Evolutionary conservation across 2,888 invertebrate species (phyloP).

Genomic region (Parelbella ahira): DNA sequence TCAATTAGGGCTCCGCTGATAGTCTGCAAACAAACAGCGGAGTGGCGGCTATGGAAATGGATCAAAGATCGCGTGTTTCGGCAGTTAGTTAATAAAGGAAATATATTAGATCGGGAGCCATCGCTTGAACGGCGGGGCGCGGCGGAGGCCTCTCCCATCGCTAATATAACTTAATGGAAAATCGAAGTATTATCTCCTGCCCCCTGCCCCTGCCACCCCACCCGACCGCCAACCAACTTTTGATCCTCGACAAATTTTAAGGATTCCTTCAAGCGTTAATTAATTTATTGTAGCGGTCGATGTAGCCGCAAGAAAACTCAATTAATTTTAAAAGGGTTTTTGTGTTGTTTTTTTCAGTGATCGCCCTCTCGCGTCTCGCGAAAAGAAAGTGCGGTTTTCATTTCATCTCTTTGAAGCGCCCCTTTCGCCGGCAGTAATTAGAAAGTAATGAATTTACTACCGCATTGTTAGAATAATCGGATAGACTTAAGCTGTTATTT

Average conservation of each 20-base stretch:
- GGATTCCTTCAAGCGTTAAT: slow-evolving; percentile 78
- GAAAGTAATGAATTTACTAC: slow-evolving; percentile 66
- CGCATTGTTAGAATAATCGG: too few relatives aligned
- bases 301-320: slow-evolving; percentile 80
- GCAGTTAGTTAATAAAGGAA: slow-evolving; percentile 69
- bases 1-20: slow-evolving; percentile 66
- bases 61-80: slow-evolving; percentile 77
- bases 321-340: slow-evolving; percentile 81
- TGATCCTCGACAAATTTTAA: slow-evolving; percentile 78
- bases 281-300: slow-evolving; percentile 77
- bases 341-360: slow-evolving; percentile 71
- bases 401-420: slow-evolving; percentile 56
- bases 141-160: slow-evolving; percentile 62
- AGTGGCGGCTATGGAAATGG: slow-evolving; percentile 66
- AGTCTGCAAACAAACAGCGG: slow-evolving; percentile 67
- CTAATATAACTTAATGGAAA: slow-evolving; percentile 78
- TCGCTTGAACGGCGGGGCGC: slow-evolving; percentile 56
- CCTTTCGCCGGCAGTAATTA: slow-evolving; percentile 67
- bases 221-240: slow-evolving; percentile 59
- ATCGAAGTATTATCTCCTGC: slow-evolving; percentile 72
- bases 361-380: slow-evolving; percentile 51
- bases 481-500: too few relatives aligned
- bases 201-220: slow-evolving; percentile 45
- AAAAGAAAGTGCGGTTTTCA: slow-evolving; percentile 48
- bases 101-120: slow-evolving; percentile 68